Evolutionary conservation across 2,113 vertebrate genomes (phyloP).

Genomic region (mouse (Mus musculus)): DNA sequence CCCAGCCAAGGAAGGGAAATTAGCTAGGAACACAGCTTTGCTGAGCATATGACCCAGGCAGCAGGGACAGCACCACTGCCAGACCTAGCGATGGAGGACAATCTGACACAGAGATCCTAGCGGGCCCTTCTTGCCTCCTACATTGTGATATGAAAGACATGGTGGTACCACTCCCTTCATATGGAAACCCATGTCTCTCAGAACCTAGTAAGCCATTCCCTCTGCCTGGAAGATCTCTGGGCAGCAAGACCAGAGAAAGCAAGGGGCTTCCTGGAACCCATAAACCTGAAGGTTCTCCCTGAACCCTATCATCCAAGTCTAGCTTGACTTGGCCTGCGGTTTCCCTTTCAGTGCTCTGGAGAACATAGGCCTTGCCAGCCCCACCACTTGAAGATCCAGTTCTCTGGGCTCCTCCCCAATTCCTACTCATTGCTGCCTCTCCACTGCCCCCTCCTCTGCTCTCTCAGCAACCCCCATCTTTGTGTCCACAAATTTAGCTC

Average conservation of each 20-base stretch:
- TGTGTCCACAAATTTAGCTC: background rate
- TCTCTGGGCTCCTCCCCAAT: background rate
- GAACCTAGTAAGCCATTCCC: background rate
- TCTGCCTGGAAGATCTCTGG: background rate
- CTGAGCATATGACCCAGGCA: accelerated
- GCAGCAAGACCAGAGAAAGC: background rate
- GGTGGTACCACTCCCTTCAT: accelerated
- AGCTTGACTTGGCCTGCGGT: too few species aligned
- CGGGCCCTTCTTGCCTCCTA: background rate
- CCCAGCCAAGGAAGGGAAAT: accelerated
- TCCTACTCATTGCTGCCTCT: accelerated
- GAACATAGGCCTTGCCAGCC: background rate
- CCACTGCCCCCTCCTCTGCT: accelerated
- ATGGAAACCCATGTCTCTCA: background rate
- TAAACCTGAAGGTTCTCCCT: too few species aligned
- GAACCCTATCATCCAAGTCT: background rate
- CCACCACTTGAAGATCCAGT: too few species aligned
- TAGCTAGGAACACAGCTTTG: background rate
- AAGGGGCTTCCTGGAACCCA: background rate
- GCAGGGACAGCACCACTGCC: accelerated
- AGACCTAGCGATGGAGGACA: background rate
- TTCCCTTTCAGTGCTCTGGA: background rate
- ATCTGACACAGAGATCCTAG: background rate
- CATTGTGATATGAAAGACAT: background rate
- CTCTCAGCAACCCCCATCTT: background rate